Evolutionary conservation across 2,113 vertebrate species (phyloP).

Genomic region (Oncorhynchus keta): DNA sequence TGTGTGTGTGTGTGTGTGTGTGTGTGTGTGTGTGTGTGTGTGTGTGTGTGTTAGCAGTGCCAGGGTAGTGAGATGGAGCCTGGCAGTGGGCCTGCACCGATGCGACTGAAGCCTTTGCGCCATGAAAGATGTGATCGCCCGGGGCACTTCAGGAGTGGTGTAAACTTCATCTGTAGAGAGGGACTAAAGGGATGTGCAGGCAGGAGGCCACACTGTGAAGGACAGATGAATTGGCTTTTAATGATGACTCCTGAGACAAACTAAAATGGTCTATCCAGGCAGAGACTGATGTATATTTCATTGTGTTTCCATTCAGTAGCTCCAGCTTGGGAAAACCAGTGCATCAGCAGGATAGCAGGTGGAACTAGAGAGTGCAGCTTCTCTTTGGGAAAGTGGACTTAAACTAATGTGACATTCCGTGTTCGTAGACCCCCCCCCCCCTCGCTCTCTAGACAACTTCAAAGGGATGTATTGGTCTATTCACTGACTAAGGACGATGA

Average conservation of each 20-base stretch:
- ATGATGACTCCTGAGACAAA: conserved; percentile 42
- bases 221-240: conserved; percentile 50
- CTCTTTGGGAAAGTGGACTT: conserved; percentile 8
- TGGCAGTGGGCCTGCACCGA: background rate
- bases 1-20: too few relatives aligned
- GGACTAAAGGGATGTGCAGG: background rate
- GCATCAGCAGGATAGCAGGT: conserved; percentile 1
- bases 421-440: background rate
- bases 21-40: background rate
- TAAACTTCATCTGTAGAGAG: conserved; percentile 7
- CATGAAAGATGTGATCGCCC: background rate
- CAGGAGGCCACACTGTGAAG: conserved; percentile 8
- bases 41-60: background rate
- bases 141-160: background rate
- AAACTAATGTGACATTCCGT: conserved; percentile 11
- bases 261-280: conserved; percentile 22
- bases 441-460: background rate
- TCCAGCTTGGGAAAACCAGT: conserved; percentile 1
- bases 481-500: background rate
- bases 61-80: background rate
- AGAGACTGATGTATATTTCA: conserved; percentile 38
- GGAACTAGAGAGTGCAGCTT: background rate
- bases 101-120: background rate
- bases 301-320: conserved; percentile 16
- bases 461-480: background rate